Evolutionary conservation across 2,888 invertebrate species (phyloP).

Genomic region (Ceraclea dissimilis): DNA sequence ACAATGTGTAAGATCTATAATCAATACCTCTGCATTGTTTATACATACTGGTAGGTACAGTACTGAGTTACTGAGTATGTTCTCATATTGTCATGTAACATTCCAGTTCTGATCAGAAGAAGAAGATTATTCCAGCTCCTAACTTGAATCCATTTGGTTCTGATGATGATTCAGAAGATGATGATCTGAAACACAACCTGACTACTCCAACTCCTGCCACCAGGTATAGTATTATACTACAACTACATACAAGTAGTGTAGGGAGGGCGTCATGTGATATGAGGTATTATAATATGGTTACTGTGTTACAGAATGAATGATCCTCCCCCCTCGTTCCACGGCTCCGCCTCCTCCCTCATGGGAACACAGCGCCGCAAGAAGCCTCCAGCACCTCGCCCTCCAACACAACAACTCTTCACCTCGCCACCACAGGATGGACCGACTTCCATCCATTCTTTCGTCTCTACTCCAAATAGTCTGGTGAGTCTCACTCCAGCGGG

Average conservation of each 20-base stretch:
- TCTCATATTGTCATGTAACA: not conserved
- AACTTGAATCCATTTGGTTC: constrained; percentile 67
- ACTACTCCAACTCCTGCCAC: constrained; percentile 34
- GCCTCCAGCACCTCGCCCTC: constrained; percentile 63
- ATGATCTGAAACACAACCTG: constrained; percentile 26
- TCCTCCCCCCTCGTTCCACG: constrained; percentile 15
- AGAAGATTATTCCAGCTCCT: constrained; percentile 45
- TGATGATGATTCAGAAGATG: constrained; percentile 55
- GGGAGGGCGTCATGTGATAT: too few relatives aligned
- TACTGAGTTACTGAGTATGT: not conserved
- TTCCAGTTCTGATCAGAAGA: constrained; percentile 9
- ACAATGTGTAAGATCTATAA: constrained; percentile 10
- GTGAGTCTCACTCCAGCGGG: not conserved
- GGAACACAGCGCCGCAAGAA: constrained; percentile 40
- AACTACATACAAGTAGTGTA: too few relatives aligned
- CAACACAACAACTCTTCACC: constrained; percentile 38
- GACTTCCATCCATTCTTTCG: not conserved
- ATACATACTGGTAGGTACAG: too few relatives aligned
- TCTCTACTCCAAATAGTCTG: too few relatives aligned
- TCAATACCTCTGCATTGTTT: not conserved
- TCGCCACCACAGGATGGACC: constrained; percentile 11
- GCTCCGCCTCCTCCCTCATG: constrained; percentile 19
- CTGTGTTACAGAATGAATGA: not conserved
- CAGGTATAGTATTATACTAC: constrained; percentile 22
- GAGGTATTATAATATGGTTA: too few relatives aligned